phyloP scores from a whole-genome alignment of 1,140 invertebrate genomes.

The Euura saliciscinereae region DNA sequence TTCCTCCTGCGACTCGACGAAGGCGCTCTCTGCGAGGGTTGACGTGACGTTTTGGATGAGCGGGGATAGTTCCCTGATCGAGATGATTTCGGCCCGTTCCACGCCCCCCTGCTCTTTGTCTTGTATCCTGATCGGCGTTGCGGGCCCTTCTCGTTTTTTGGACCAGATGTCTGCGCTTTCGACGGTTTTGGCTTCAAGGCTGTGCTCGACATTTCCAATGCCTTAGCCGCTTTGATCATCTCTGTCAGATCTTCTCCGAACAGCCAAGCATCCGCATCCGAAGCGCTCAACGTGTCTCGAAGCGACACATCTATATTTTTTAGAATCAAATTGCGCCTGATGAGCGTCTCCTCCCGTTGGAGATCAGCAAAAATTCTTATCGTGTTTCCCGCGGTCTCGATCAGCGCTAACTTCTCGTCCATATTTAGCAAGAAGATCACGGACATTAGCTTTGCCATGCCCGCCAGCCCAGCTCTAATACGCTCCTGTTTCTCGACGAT shows the following conservation, averaged over 20 bases:
- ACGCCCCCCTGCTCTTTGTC: neutral
- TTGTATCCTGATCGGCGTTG: neutral
- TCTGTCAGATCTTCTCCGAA: constrained; percentile 19
- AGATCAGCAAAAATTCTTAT: constrained; percentile 9
- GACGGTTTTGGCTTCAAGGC: neutral
- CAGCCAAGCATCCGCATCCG: constrained; percentile 13
- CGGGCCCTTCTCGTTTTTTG: too few species aligned
- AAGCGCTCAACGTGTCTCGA: constrained; percentile 13
- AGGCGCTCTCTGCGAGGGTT: too few species aligned
- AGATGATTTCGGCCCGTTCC: too few species aligned
- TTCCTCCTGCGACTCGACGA: too few species aligned
- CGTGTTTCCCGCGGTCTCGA: neutral
- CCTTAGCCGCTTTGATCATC: constrained; percentile 13
- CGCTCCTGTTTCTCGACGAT: constrained; percentile 19
- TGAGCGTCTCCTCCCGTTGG: constrained; percentile 5
- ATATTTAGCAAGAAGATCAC: too few species aligned
- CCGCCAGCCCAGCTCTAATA: constrained; percentile 9
- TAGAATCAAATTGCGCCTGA: constrained; percentile 19
- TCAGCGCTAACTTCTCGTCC: neutral
- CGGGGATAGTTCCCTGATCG: too few species aligned
- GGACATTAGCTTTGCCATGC: neutral
- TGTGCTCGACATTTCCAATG: too few species aligned
- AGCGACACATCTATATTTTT: constrained; percentile 16
- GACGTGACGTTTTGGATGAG: too few species aligned
- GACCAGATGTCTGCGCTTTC: constrained; percentile 14